These are phyloP conservation scores for Pelvicachromis taeniatus DNA, from an alignment of 2,113 vertebrate genomes.

Conservation along the genomic window DNA sequence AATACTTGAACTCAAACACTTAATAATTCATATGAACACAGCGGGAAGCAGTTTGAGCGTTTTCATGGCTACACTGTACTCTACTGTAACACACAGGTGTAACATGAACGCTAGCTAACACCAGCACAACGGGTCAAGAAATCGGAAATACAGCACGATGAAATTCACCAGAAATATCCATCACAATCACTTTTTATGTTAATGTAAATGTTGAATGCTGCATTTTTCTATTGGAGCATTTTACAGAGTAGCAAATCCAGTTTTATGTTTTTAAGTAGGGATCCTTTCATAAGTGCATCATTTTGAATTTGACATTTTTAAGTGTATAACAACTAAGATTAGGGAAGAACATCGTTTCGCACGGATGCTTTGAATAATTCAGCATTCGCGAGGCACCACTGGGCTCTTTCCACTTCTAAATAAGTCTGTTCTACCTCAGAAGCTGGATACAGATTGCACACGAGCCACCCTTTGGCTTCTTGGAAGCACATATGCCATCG, in stretches of 20 bases:
- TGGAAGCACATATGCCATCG: background rate
- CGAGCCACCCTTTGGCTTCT: background rate
- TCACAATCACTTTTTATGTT: background rate
- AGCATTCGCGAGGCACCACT: background rate
- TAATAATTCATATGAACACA: background rate
- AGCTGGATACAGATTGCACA: background rate
- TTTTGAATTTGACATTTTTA: background rate
- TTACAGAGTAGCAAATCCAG: background rate
- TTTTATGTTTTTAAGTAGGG: background rate
- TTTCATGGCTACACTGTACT: background rate
- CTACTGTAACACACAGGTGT: background rate
- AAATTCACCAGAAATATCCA: background rate
- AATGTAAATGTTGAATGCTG: background rate
- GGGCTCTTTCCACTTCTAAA: background rate
- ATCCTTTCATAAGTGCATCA: background rate
- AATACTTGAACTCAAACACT: background rate
- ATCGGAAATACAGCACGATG: rapidly evolving
- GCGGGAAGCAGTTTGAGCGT: background rate
- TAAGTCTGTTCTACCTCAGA: background rate
- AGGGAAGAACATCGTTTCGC: background rate
- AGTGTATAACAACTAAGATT: background rate
- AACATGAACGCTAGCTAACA: background rate
- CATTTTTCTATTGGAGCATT: background rate
- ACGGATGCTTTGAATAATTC: background rate
- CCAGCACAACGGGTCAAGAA: background rate